phyloP scores from a whole-genome alignment of 2,888 invertebrate species.

The Plusia festucae region DNA sequence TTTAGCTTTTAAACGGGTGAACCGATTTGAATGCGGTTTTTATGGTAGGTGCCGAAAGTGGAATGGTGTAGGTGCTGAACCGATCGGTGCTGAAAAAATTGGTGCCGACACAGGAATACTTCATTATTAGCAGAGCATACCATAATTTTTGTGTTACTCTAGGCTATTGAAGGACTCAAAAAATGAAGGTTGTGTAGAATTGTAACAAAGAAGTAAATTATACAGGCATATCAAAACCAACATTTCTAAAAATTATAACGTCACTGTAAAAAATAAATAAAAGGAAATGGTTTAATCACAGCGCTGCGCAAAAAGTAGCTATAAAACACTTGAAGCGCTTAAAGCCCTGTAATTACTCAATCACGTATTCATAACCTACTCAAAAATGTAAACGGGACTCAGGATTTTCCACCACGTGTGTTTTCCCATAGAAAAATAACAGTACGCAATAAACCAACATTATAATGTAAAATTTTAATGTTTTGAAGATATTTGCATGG shows the following conservation, averaged over 20 bases:
- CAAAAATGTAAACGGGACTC: constrained; percentile 49
- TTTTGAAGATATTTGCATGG: constrained; percentile 58
- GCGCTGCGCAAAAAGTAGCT: constrained; percentile 5
- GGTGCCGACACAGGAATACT: too few species aligned
- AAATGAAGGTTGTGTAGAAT: too few species aligned
- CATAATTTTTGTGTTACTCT: too few species aligned
- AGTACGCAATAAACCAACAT: constrained; percentile 44
- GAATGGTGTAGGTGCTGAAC: too few species aligned
- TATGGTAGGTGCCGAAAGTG: too few species aligned
- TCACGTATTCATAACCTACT: constrained; percentile 56
- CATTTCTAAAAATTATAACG: not conserved
- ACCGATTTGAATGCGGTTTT: too few species aligned
- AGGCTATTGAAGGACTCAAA: too few species aligned
- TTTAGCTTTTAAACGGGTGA: too few species aligned
- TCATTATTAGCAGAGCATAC: too few species aligned
- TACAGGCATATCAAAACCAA: constrained; percentile 8
- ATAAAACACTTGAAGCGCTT: constrained; percentile 36
- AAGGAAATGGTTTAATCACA: constrained; percentile 1
- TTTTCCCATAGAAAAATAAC: constrained; percentile 57
- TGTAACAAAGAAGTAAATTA: too few species aligned
- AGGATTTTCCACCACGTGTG: constrained; percentile 56
- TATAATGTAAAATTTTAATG: constrained; percentile 54
- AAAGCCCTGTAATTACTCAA: constrained; percentile 49
- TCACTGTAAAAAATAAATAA: not conserved
- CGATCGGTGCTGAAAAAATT: too few species aligned